These are phyloP conservation scores for Rosalia funebris DNA, from an alignment of 2,888 invertebrate genomes.

Conservation along the genomic window DNA sequence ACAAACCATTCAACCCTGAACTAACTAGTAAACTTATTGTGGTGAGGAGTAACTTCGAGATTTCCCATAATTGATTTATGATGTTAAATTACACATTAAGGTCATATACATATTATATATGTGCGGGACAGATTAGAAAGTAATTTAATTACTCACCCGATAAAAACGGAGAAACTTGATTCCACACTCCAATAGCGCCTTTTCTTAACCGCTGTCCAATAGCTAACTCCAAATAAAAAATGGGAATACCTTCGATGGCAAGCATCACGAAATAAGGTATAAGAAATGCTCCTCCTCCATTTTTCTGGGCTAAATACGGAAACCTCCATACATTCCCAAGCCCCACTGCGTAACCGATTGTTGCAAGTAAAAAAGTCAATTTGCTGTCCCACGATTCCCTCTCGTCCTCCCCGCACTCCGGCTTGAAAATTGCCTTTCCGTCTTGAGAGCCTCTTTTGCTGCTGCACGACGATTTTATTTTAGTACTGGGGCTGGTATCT, in stretches of 20 bases:
- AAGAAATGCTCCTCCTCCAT: constrained; percentile 95
- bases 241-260: constrained; percentile 93
- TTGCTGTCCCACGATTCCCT: constrained; percentile 94
- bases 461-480: constrained; percentile 63
- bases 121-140: too few species aligned
- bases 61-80: too few species aligned
- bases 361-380: constrained; percentile 89
- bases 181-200: constrained; percentile 96
- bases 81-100: too few species aligned
- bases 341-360: constrained; percentile 91
- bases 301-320: constrained; percentile 94
- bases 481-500: constrained; percentile 69
- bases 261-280: constrained; percentile 97
- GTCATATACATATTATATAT: too few species aligned
- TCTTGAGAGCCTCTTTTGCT: constrained; percentile 67
- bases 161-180: constrained; percentile 88
- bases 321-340: constrained; percentile 96
- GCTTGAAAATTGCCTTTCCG: constrained; percentile 73
- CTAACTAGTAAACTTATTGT: too few species aligned
- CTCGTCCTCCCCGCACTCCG: constrained; percentile 68
- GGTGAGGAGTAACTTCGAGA: too few species aligned
- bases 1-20: too few species aligned
- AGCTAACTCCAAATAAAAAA: constrained; percentile 95
- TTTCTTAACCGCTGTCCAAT: constrained; percentile 93
- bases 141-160: constrained; percentile 66